Conservation (phyloP, 2,888 invertebrate genomes). For the Lepidocyrtoides sp. region DNA sequence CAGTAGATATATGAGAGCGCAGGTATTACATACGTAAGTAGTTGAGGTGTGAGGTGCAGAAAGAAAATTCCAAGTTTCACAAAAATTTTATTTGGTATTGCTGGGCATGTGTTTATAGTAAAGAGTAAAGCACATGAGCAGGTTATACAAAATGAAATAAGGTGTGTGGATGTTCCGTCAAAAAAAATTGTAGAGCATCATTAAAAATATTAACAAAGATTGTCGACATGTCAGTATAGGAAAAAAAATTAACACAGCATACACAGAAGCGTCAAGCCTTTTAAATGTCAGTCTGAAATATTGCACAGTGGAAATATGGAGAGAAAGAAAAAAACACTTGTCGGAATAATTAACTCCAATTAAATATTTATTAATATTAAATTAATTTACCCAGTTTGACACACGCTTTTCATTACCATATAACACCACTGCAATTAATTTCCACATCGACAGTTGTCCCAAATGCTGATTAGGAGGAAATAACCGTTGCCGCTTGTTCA, state of each 20-base stretch:
- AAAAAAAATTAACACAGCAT: neutral
- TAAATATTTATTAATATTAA: slow-evolving; percentile 76
- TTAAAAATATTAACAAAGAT: slow-evolving; percentile 15
- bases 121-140: no score
- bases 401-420: slow-evolving; percentile 64
- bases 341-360: slow-evolving; percentile 74
- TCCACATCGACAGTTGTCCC: slow-evolving; percentile 67
- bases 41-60: no score
- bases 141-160: neutral
- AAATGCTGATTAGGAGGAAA: slow-evolving; percentile 55
- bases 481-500: slow-evolving; percentile 33
- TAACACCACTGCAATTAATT: slow-evolving; percentile 51
- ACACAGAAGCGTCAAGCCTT: slow-evolving; percentile 35
- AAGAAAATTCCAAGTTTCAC: no score
- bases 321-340: slow-evolving; percentile 66
- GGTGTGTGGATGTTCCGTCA: neutral
- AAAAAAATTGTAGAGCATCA: neutral
- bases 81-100: no score
- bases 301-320: slow-evolving; percentile 28
- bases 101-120: no score
- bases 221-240: neutral
- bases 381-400: slow-evolving; percentile 71
- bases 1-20: neutral
- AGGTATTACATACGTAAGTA: no score
- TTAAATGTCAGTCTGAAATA: slow-evolving; percentile 52